Percentiles rank a stretch among this genome's conserved stretches.
phyloP scores from a whole-genome alignment of 2,797 vertebrate genomes.

The Carapus acus region DNA sequence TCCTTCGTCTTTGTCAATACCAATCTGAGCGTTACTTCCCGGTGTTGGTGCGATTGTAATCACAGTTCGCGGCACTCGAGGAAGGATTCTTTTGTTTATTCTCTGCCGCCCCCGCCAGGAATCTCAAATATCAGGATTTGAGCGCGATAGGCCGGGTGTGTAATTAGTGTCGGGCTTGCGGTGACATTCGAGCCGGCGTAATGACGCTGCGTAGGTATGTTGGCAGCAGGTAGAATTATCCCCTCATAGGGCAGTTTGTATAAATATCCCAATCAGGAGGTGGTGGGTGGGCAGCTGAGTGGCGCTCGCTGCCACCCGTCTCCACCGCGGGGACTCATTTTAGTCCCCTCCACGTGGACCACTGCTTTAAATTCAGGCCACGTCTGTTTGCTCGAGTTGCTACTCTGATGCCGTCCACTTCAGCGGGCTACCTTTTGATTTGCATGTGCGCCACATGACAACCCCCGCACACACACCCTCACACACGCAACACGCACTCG shows the following conservation, averaged over 20 bases:
- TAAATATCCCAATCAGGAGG: conserved; percentile 38
- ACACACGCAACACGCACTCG: no score
- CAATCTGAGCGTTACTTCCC: no score
- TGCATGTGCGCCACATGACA: not conserved
- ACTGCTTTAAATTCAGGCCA: conserved; percentile 10
- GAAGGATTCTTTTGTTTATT: conserved; percentile 28
- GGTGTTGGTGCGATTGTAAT: conserved; percentile 18
- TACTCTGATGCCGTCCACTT: not conserved
- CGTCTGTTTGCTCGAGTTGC: conserved; percentile 8
- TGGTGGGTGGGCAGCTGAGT: conserved; percentile 35
- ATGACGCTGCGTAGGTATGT: conserved; percentile 45
- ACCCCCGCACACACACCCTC: no score
- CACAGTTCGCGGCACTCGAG: conserved; percentile 16
- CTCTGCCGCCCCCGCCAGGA: conserved; percentile 41
- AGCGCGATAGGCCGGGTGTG: conserved; percentile 35
- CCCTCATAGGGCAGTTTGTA: conserved; percentile 22
- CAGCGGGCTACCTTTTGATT: conserved; percentile 4
- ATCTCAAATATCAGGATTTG: conserved; percentile 59
- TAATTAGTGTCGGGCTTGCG: conserved; percentile 54
- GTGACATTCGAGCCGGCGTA: conserved; percentile 49
- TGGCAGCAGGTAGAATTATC: conserved; percentile 27
- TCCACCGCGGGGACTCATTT: not conserved
- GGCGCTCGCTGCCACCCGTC: conserved; percentile 14
- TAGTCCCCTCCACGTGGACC: not conserved
- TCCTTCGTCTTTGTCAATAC: no score